phyloP scores from a whole-genome alignment of 1,140 invertebrate species.

The Chironomus tepperi region DNA sequence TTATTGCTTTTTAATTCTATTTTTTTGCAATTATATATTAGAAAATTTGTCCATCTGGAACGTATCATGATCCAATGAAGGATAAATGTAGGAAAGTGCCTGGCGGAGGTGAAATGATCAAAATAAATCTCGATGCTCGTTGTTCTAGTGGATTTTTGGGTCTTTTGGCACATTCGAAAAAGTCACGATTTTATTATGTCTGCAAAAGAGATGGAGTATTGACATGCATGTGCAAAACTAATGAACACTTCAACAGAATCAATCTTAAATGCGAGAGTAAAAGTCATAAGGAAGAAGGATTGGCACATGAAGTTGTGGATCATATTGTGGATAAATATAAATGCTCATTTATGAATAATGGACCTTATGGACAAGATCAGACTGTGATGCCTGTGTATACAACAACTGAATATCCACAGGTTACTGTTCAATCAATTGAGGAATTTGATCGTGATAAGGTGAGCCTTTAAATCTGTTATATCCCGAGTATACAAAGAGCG shows the following conservation, averaged over 20 bases:
- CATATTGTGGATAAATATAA: conserved; percentile 15
- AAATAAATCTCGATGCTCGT: neutral
- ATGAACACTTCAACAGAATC: neutral
- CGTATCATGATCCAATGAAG: conserved; percentile 10
- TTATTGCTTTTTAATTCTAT: neutral
- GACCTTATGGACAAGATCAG: neutral
- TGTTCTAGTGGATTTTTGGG: conserved; percentile 3
- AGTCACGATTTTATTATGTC: conserved; percentile 1
- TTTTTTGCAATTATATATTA: conserved; percentile 34
- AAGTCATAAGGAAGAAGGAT: neutral
- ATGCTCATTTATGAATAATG: neutral
- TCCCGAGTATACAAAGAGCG: neutral
- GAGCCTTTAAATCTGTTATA: neutral
- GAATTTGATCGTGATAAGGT: neutral
- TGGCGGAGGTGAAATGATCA: neutral
- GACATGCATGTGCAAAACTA: neutral
- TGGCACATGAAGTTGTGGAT: neutral
- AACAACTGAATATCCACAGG: neutral
- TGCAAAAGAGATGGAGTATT: neutral
- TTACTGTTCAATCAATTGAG: no score
- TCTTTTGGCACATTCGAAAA: neutral
- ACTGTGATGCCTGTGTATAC: no score
- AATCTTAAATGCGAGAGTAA: neutral
- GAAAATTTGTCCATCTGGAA: conserved; percentile 18
- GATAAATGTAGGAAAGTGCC: neutral